Evolutionary conservation across 2,113 vertebrate genomes (phyloP).

Genomic region (Podarcis raffonei): DNA sequence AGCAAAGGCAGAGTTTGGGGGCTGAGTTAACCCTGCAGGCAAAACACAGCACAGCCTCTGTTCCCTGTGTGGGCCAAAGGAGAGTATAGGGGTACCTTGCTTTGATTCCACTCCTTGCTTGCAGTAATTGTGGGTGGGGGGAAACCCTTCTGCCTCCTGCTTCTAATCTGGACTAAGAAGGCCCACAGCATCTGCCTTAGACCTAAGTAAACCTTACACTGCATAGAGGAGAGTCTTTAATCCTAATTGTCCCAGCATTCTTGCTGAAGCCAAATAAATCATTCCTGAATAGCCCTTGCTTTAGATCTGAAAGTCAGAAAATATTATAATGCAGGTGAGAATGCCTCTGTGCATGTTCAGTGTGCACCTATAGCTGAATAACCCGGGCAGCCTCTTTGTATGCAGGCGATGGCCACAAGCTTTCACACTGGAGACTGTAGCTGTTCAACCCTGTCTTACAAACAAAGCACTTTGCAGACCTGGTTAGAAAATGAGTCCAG

Average conservation of each 20-base stretch:
- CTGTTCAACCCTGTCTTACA: neutral
- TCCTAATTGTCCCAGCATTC: neutral
- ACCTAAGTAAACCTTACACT: neutral
- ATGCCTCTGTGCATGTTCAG: neutral
- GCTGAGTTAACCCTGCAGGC: neutral
- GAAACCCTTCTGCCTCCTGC: neutral
- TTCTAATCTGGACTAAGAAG: neutral
- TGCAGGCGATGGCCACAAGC: neutral
- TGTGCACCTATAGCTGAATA: neutral
- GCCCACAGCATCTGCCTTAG: too few relatives aligned
- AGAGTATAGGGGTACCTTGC: too few relatives aligned
- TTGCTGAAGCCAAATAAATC: neutral
- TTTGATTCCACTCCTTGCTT: neutral
- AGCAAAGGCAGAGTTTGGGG: neutral
- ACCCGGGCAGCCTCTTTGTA: neutral
- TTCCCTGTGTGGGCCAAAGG: neutral
- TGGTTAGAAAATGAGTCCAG: neutral
- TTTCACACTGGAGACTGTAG: neutral
- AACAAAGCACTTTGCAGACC: neutral
- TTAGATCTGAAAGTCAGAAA: neutral
- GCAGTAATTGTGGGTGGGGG: neutral
- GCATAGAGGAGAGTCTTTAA: neutral
- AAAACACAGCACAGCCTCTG: neutral
- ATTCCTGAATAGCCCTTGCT: neutral
- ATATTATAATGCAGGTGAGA: neutral